Conservation (phyloP, 2,113 vertebrate species). For the Corvus cornix region DNA sequence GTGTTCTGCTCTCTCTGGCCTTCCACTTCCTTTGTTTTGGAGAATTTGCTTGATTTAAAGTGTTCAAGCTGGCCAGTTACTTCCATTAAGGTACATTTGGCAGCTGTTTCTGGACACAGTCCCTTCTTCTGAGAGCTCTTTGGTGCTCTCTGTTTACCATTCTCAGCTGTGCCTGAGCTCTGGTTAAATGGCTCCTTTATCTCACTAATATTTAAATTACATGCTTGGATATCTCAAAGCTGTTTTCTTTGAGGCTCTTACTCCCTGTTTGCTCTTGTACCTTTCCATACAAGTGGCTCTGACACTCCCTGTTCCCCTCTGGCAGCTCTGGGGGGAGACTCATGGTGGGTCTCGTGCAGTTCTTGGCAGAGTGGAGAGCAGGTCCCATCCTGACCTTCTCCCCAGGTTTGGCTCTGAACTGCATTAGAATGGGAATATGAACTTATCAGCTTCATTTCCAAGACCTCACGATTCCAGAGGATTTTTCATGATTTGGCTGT, state of each 20-base stretch:
- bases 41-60: conserved; percentile 4
- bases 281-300: background rate
- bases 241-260: conserved; percentile 2
- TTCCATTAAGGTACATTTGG: conserved; percentile 44
- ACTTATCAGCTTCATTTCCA: background rate
- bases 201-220: conserved; percentile 17
- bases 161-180: conserved; percentile 37
- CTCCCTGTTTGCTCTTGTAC: background rate
- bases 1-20: background rate
- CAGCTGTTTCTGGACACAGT: conserved; percentile 21
- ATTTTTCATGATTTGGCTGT: background rate
- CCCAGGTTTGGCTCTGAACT: background rate
- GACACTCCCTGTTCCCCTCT: background rate
- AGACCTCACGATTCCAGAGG: background rate
- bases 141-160: conserved; percentile 36
- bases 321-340: background rate
- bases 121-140: conserved; percentile 14
- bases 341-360: background rate
- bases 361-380: background rate
- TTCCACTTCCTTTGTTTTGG: conserved; percentile 45
- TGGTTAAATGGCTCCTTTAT: conserved; percentile 27
- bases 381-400: background rate
- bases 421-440: background rate
- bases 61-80: background rate
- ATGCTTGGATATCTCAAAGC: background rate